These are phyloP conservation scores for Clarias batrachus DNA, from an alignment of 2,113 vertebrate species.

Conservation along the genomic window DNA sequence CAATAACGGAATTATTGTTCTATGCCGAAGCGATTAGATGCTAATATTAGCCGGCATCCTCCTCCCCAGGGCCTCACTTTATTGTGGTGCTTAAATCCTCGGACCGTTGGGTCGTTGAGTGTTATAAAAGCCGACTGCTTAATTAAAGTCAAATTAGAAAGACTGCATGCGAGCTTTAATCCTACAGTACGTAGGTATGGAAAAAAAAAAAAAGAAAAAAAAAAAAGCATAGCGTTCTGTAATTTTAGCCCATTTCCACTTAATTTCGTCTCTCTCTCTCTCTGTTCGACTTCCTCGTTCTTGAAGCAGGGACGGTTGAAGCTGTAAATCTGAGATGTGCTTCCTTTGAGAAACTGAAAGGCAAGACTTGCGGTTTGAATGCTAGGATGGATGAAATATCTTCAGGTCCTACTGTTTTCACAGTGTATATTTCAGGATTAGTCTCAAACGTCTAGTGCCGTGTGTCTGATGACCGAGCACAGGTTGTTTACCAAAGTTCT, in stretches of 20 bases:
- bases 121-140: neutral
- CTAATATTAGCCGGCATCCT: neutral
- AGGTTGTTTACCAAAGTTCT: neutral
- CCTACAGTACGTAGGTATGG: neutral
- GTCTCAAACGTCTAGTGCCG: too few relatives aligned
- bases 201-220: neutral
- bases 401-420: neutral
- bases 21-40: neutral
- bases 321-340: neutral
- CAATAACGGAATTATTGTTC: neutral
- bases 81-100: conserved; percentile 12
- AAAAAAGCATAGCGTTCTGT: too few relatives aligned
- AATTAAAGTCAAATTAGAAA: conserved; percentile 7
- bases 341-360: neutral
- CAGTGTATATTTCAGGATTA: neutral
- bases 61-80: neutral
- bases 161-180: neutral
- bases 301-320: neutral
- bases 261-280: neutral
- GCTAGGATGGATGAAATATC: neutral
- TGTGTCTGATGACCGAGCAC: neutral
- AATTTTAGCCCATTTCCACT: neutral
- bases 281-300: neutral
- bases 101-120: neutral
- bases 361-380: neutral